Conservation (phyloP, 2,113 vertebrate genomes). For the Semnornis frantzii region DNA sequence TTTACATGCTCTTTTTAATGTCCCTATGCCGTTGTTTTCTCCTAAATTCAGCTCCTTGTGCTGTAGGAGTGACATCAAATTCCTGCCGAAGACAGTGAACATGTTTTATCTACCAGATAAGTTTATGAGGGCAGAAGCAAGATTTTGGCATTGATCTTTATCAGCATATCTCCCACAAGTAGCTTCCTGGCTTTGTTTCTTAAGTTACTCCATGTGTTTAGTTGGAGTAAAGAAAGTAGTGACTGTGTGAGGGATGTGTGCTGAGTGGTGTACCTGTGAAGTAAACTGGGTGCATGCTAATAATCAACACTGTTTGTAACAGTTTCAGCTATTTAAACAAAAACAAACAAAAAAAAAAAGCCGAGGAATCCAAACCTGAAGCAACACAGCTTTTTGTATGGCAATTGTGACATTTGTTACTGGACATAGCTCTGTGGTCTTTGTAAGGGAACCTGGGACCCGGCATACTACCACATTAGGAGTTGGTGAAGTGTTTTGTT, state of each 20-base stretch:
- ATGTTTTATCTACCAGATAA: neutral
- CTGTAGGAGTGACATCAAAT: neutral
- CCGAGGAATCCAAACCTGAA: neutral
- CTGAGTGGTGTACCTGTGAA: neutral
- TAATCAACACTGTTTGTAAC: neutral
- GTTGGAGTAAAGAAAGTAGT: neutral
- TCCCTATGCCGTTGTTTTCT: neutral
- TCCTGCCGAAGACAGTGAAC: neutral
- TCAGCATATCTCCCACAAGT: neutral
- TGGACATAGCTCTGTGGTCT: neutral
- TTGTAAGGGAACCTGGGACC: too few species aligned
- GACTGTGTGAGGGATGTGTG: accelerated
- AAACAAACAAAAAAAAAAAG: neutral
- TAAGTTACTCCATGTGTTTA: neutral
- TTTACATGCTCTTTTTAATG: neutral
- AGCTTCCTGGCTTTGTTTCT: neutral
- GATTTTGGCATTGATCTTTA: neutral
- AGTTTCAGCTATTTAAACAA: neutral
- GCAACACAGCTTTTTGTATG: neutral
- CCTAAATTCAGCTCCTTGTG: neutral
- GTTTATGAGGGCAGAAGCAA: neutral
- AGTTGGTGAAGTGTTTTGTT: neutral
- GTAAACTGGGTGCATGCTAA: neutral
- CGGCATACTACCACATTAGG: neutral
- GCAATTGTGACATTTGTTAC: neutral